Evolutionary conservation across 2,888 invertebrate genomes (phyloP), one percentile per base, ranked within the genome.

Genomic region (Diplazon laetatorius): DNA sequence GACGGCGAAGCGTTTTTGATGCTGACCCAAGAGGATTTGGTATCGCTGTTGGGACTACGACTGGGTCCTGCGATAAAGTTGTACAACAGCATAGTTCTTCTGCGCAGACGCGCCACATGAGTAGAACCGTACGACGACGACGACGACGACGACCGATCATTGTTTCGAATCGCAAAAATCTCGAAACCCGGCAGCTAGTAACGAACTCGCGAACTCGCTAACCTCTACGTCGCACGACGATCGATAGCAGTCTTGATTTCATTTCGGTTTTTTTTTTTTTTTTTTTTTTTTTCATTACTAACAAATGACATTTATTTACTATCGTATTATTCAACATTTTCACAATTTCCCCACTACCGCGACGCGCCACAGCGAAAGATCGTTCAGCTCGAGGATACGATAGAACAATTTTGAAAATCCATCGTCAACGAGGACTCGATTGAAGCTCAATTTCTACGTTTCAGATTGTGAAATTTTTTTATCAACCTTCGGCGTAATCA

Each of bases 61-160:
- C 92, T 97, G 74, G 97, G 97, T 6, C 97, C 97, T 46, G 96
- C 97, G 46, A 93, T 97, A 82, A 97, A 97, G 90, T 92, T 97
- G 66, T 95, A 94, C 87, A 95, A 95, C 89, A 94, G 94, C 85
- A 94, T 95, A 83, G 91, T 93, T 77, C 90, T 93, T 80, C 89
- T 94, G 82, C 91, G 94, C 79, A 91, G 92, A 83, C 91, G 89
- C 82, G 89, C 87, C 59, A 86, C 89, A 82, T 91, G 89, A 90
- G 76, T 55, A 5, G 35, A 16, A 44, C 20, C 20, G n/a, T 42
- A 12, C 57, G 63, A 65, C n/a, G n/a, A n/a, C n/a, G n/a, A n/a
- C n/a, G n/a, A n/a, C n/a, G n/a, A n/a, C n/a, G n/a, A n/a, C 25
- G 76, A 46, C 18, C 37, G n/a, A 55, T 48, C 52, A 59, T 70